Percentiles rank a stretch among this genome's conserved stretches.
These are phyloP conservation scores for Alloplasta piceator DNA, from an alignment of 2,888 invertebrate species.

Conservation along the genomic window DNA sequence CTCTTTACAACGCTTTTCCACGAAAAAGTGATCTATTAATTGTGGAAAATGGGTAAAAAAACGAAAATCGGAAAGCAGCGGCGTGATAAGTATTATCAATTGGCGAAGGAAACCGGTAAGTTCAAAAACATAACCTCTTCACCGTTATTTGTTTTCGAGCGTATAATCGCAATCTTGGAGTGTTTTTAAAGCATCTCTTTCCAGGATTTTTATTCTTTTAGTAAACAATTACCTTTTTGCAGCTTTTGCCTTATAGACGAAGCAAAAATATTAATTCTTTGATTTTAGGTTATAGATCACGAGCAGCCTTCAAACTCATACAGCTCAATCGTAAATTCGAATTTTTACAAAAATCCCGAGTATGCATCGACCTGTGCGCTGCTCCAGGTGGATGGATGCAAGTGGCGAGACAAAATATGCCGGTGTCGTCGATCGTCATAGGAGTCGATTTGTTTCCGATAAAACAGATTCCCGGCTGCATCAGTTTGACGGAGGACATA, in stretches of 20 bases:
- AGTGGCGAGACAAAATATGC: slow-evolving; percentile 99
- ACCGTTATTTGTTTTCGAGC: too few relatives aligned
- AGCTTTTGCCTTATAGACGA: neutral
- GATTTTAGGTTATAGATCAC: slow-evolving; percentile 93
- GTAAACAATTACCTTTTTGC: neutral
- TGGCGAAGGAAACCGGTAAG: slow-evolving; percentile 99
- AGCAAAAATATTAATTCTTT: slow-evolving; percentile 8
- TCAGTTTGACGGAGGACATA: slow-evolving; percentile 96
- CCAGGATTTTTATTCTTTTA: neutral
- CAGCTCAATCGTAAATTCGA: slow-evolving; percentile 98
- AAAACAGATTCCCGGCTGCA: slow-evolving; percentile 94
- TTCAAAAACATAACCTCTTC: slow-evolving; percentile 41
- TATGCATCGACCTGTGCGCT: slow-evolving; percentile 99
- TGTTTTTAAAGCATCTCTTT: too few relatives aligned
- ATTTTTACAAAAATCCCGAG: slow-evolving; percentile 97
- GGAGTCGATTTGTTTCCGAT: slow-evolving; percentile 99
- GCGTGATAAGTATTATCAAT: slow-evolving; percentile 98
- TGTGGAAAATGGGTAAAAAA: slow-evolving; percentile 94
- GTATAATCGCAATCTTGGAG: too few relatives aligned
- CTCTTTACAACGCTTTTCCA: slow-evolving; percentile 17
- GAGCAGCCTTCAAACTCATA: slow-evolving; percentile 99
- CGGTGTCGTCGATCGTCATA: slow-evolving; percentile 96
- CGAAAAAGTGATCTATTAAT: slow-evolving; percentile 21
- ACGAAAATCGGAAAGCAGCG: slow-evolving; percentile 98
- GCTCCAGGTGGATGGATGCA: slow-evolving; percentile 99